Base-by-base conservation (phyloP, 2,888 invertebrate species). In the Pseudococcus jackbeardsleyi region DNA sequence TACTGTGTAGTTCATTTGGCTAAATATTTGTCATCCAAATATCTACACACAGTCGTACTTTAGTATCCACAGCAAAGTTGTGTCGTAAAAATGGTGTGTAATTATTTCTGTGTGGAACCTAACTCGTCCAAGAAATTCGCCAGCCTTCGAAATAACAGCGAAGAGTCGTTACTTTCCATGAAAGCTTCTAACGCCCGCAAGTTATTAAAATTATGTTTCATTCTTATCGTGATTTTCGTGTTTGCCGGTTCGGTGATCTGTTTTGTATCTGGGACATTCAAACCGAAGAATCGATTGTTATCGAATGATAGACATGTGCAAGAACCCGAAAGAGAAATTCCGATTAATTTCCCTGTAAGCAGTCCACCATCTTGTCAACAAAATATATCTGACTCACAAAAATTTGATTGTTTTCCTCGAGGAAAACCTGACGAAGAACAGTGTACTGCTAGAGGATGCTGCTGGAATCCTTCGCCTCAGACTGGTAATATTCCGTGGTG, bases 401-500 rank as follows among this genome's bases (percentile, higher is more conserved):
- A 89, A 89, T 90, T 90, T 89, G 90, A 90, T 88, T 90, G 90
- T 86, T 90, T 90, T 84, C 90, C 90, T 5, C 88, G 90, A 88
- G 89, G 89, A 46, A 77, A 85, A 26, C 89, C 89, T 9, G 88
- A 86, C 72, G 89, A 90, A 85, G 64, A 89, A 68, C 68, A 48
- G 8, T 90, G 90, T 79, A 88, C 86, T 85, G 59, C 33, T 17
- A 88, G 90, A 84, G 90, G 90, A 19, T 90, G 90, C 88, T 90
- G 90, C 89, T 90, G 90, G 90, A 86, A 42, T 39, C 88, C 89
- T 15, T 68, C 33, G 4, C 19, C 68, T 85, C 88, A 50, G 86
- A 46, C 88, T 82, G 72, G 85, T 11, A 79, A 94, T 90, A 92
- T 93, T 0, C 96, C 96, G 0, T 95, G 93, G 91, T 96, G 96